phyloP scores from a whole-genome alignment of 2,797 vertebrate species.

The Lagorchestes hirsutus region DNA sequence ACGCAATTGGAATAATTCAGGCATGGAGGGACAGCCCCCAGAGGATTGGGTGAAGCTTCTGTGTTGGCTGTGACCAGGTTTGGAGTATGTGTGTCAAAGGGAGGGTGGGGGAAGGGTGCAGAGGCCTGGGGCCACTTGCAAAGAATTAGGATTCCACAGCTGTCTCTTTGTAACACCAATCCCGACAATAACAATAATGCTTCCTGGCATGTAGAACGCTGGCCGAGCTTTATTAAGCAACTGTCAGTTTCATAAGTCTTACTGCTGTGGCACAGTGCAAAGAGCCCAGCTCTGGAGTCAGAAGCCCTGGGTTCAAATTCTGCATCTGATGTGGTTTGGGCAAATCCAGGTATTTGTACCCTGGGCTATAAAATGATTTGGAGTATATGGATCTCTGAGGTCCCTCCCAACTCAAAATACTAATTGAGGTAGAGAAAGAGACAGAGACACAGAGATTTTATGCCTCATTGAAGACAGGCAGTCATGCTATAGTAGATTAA shows the following conservation, averaged over 20 bases:
- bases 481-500: not conserved
- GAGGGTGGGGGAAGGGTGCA: not conserved
- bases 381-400: not conserved
- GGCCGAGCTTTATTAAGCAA: not conserved
- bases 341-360: not conserved
- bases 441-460: not conserved
- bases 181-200: not conserved
- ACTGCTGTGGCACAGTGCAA: not conserved
- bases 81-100: not conserved
- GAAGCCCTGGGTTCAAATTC: not conserved
- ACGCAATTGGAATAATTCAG: not conserved
- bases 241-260: not conserved
- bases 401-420: not conserved
- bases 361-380: not conserved
- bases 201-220: not conserved
- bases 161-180: not conserved
- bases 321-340: not conserved
- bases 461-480: not conserved
- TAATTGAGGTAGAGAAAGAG: not conserved
- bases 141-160: not conserved
- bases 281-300: not conserved
- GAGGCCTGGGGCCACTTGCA: not conserved
- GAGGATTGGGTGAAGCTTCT: not conserved
- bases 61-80: not conserved
- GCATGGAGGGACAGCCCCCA: not conserved